A percentile compares a stretch with the other conserved stretches of the same genome.
phyloP scores from a whole-genome alignment of 2,888 invertebrate species.

The Lycocerus yunnanus region DNA sequence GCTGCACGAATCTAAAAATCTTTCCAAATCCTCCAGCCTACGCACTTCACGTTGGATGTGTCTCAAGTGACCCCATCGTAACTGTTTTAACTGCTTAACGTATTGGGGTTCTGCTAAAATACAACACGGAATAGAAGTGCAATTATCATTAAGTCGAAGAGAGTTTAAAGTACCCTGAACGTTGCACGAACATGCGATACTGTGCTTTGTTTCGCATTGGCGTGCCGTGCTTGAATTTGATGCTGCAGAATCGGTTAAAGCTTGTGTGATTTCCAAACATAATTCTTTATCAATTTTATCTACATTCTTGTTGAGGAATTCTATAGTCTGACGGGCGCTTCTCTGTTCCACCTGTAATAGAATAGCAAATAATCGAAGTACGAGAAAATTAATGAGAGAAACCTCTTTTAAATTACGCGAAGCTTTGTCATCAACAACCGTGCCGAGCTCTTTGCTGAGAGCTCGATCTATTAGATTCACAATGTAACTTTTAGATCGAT shows the following conservation, averaged over 20 bases:
- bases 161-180: background rate
- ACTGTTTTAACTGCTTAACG: constrained; percentile 53
- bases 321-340: constrained; percentile 43
- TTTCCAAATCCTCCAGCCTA: constrained; percentile 54
- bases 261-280: constrained; percentile 47
- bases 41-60: constrained; percentile 56
- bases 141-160: background rate
- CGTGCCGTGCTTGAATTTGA: constrained; percentile 12
- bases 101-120: constrained; percentile 45
- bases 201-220: background rate
- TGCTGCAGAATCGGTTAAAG: constrained; percentile 41
- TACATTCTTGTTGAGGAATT: constrained; percentile 44
- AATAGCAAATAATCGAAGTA: background rate
- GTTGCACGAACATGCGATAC: constrained; percentile 28
- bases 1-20: constrained; percentile 53
- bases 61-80: constrained; percentile 56
- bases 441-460: constrained; percentile 55
- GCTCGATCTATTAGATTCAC: constrained; percentile 57
- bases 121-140: background rate
- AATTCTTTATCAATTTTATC: constrained; percentile 43
- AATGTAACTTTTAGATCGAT: constrained; percentile 56
- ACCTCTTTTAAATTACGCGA: constrained; percentile 25
- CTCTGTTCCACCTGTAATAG: constrained; percentile 40
- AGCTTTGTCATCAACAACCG: constrained; percentile 40
- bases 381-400: background rate